Percentiles rank a stretch among this genome's conserved stretches.
Conservation (phyloP, 2,888 invertebrate species). For the Pelosia muscerda region DNA sequence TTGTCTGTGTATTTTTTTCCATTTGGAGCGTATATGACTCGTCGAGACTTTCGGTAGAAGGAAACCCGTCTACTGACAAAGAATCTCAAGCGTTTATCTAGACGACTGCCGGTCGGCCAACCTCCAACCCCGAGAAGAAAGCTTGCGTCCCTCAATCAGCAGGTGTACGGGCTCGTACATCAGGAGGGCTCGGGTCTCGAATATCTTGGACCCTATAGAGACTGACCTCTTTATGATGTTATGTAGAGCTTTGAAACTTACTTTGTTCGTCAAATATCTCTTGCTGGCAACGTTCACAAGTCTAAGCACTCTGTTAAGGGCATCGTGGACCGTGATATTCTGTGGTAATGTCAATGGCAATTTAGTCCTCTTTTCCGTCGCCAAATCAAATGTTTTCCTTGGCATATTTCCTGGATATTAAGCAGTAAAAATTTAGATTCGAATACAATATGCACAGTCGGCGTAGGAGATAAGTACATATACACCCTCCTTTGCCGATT, state of each 20-base stretch:
- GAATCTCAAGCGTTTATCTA: too few relatives aligned
- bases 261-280: conserved; percentile 97
- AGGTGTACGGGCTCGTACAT: too few relatives aligned
- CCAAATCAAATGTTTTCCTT: conserved; percentile 88
- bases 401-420: conserved; percentile 80
- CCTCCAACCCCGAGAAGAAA: too few relatives aligned
- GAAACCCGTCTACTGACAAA: too few relatives aligned
- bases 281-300: conserved; percentile 98
- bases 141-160: too few relatives aligned
- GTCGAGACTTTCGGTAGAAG: too few relatives aligned
- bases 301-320: conserved; percentile 92
- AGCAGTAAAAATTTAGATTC: neutral
- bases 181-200: too few relatives aligned
- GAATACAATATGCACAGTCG: neutral
- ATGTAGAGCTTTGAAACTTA: conserved; percentile 42
- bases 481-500: too few relatives aligned
- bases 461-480: too few relatives aligned
- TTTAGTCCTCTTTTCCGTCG: conserved; percentile 80
- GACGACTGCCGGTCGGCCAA: too few relatives aligned
- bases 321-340: conserved; percentile 88
- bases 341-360: conserved; percentile 85
- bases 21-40: too few relatives aligned
- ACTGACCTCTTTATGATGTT: neutral
- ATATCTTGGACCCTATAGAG: neutral
- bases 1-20: too few relatives aligned